Base-by-base conservation (phyloP, 2,888 invertebrate genomes). In the Ormyrus labotus region DNA sequence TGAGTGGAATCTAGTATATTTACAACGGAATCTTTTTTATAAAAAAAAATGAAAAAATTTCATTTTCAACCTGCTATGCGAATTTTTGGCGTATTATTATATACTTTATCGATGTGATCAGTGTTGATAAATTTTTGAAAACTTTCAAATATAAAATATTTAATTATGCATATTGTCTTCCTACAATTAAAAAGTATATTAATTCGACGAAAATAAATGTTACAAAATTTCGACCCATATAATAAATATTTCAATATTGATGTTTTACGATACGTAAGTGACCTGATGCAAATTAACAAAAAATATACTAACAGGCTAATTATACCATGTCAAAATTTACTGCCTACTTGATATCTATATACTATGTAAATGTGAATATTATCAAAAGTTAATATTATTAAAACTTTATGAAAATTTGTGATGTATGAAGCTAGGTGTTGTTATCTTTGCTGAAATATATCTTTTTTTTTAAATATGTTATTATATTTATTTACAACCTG, bases 391-490 rank as follows among this genome's bases (percentile, higher is more conserved):
- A 53, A 58, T 64, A 73, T 55, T 58, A 74, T 68, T 72, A 72
- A 68, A 60, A 76, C 45, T 34, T n/a, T 69, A 53, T 67, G 67
- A 78, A 71, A 55, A 75, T 75, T 19, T 75, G 58, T 68, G 65
- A 68, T 47, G 68, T 78, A 51, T 74, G 68, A 75, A 75, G 34
- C n/a, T 75, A 72, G 64, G 11, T 80, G 68, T 71, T 82, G 82
- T 78, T 80, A 82, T 76, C 47, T 75, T 72, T 72, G 65, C 60
- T 79, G 76, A 79, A 79, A 81, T 81, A 81, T 71, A 81, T 81
- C 75, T 76, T 75, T 81, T 76, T 75, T 81, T 75, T 45, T 45
- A 68, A 68, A 68, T 68, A 10, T 3, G 53, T 13, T 13, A 47
- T 55, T 45, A 4, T 55, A 8, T 65, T n/a, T 60, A 34, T 34